Percentiles rank a stretch among this genome's conserved stretches.
Conservation (phyloP, 2,888 invertebrate genomes). For the Zootermopsis nevadensis region DNA sequence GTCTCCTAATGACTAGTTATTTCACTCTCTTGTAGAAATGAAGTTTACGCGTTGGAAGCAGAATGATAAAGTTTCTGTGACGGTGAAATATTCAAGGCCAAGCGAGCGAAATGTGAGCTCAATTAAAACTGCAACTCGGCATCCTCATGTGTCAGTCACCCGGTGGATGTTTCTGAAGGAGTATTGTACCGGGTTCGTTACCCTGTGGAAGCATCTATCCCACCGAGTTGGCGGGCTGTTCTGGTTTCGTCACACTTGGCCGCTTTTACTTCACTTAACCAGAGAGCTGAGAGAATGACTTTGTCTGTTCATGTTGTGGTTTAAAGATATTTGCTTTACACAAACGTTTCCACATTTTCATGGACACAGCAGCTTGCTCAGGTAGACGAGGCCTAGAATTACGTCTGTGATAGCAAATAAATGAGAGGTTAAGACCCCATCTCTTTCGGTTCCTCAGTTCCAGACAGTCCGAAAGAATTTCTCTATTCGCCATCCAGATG, state of each 20-base stretch:
- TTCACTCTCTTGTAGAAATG: too few species aligned
- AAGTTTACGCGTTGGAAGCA: neutral
- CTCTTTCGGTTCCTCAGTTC: too few species aligned
- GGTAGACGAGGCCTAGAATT: too few species aligned
- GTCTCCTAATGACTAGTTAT: too few species aligned
- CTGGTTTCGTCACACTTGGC: conserved; percentile 26
- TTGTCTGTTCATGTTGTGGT: neutral
- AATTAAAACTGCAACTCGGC: neutral
- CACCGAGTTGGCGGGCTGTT: neutral
- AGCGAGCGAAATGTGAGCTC: neutral
- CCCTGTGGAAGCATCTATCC: neutral
- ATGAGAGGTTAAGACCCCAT: too few species aligned
- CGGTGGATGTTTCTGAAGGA: neutral
- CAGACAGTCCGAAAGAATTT: too few species aligned
- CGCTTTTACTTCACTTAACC: neutral
- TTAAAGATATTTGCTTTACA: neutral
- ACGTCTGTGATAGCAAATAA: too few species aligned
- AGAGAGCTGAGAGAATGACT: neutral
- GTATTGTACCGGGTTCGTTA: conserved; percentile 30
- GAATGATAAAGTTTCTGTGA: neutral
- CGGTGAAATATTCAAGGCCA: neutral
- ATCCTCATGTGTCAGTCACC: conserved; percentile 1
- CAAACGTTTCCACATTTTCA: neutral
- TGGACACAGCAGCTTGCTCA: too few species aligned
- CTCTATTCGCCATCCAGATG: too few species aligned